phyloP scores from a whole-genome alignment of 2,888 invertebrate species.

The Lepidocyrtinus sp. region DNA sequence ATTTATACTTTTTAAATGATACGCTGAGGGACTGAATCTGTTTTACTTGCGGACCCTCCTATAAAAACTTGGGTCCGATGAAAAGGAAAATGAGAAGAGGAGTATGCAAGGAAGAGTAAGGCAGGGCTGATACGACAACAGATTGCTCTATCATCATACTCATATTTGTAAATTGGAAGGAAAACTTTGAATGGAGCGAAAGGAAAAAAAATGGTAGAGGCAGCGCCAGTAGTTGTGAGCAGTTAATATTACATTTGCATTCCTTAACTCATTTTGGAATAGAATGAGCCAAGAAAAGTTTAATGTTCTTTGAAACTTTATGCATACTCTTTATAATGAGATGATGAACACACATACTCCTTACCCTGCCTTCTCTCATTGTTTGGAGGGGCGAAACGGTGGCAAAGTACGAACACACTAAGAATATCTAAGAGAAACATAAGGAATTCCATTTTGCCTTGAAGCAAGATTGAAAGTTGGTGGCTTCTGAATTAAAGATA shows the following conservation, averaged over 20 bases:
- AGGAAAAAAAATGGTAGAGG: not conserved
- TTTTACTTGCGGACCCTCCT: not conserved
- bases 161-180: conserved; percentile 29
- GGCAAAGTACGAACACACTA: too few species aligned
- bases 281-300: conserved; percentile 59
- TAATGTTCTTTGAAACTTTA: conserved; percentile 58
- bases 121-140: not conserved
- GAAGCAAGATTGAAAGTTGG: conserved; percentile 56
- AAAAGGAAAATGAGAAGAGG: conserved; percentile 5
- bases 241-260: conserved; percentile 59
- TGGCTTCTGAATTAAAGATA: conserved; percentile 55
- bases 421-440: conserved; percentile 28
- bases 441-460: conserved; percentile 56
- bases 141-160: conserved; percentile 26
- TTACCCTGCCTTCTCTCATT: not conserved
- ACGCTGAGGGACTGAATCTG: conserved; percentile 41
- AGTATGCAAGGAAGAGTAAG: too few species aligned
- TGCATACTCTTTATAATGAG: conserved; percentile 56
- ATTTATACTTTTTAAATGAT: conserved; percentile 36
- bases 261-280: conserved; percentile 58
- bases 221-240: conserved; percentile 29
- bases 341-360: conserved; percentile 51
- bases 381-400: not conserved
- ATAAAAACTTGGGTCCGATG: conserved; percentile 11
- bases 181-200: conserved; percentile 1